Conservation (phyloP, 2,113 vertebrate species). For the Scomber scombrus region DNA sequence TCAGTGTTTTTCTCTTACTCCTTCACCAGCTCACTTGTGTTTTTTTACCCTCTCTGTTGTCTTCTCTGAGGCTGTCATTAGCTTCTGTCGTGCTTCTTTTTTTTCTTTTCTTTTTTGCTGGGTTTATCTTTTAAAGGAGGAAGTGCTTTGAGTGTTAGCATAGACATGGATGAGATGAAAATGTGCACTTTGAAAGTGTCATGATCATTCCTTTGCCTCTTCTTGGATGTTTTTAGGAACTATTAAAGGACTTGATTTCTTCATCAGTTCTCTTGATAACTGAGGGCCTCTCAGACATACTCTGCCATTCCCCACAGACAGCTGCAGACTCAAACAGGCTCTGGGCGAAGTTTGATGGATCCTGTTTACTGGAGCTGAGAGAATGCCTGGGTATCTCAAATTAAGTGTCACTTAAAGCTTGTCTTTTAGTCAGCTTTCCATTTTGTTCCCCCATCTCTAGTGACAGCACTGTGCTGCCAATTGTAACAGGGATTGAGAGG, state of each 20-base stretch:
- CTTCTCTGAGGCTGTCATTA: conserved; percentile 75
- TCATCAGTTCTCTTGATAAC: conserved; percentile 66
- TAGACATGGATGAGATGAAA: conserved; percentile 43
- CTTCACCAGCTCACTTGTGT: conserved; percentile 52
- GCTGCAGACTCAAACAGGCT: conserved; percentile 69
- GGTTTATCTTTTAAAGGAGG: conserved; percentile 18
- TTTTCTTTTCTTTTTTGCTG: conserved; percentile 2
- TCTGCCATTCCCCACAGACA: conserved; percentile 63
- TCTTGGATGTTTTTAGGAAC: conserved; percentile 56
- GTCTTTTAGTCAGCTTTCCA: conserved; percentile 79
- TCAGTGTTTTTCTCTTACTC: conserved; percentile 70
- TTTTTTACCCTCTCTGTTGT: conserved; percentile 42
- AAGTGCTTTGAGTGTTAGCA: conserved; percentile 12
- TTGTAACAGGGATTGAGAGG: conserved; percentile 79
- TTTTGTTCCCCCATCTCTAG: conserved; percentile 74
- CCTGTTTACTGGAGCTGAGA: conserved; percentile 77
- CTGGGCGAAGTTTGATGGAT: conserved; percentile 82
- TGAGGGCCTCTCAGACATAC: conserved; percentile 56
- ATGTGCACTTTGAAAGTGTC: conserved; percentile 40
- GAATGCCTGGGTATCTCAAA: conserved; percentile 81
- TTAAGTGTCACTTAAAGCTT: conserved; percentile 85
- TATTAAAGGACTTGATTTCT: conserved; percentile 64
- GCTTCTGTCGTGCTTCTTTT: conserved; percentile 56
- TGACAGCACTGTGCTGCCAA: conserved; percentile 77
- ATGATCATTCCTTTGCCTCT: conserved; percentile 29